Percentiles rank a stretch among this genome's conserved stretches.
Evolutionary conservation across 2,888 invertebrate species (phyloP).

Genomic region (Cerastis leucographa): DNA sequence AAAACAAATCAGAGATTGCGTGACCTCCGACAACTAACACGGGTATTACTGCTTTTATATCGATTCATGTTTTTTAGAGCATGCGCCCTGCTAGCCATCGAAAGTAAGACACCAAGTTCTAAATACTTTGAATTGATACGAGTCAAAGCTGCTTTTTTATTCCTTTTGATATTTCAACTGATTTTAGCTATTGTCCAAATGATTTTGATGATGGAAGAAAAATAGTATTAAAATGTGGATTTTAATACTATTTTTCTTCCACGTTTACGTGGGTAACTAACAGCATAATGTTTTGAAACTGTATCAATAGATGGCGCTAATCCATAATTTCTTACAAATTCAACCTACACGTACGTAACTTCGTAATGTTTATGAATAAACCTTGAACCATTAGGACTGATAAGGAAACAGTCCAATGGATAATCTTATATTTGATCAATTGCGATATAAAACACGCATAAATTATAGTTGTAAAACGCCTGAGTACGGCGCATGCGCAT

Average conservation of each 20-base stretch:
- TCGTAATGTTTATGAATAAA: conserved; percentile 23
- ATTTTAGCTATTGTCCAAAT: background rate
- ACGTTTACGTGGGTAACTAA: no score
- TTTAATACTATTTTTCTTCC: no score
- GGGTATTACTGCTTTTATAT: conserved; percentile 52
- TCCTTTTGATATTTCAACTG: background rate
- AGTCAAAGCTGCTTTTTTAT: background rate
- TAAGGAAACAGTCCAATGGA: conserved; percentile 21
- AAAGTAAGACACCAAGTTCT: conserved; percentile 3
- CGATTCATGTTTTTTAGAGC: conserved; percentile 65
- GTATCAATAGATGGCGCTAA: conserved; percentile 56
- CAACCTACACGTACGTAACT: conserved; percentile 9
- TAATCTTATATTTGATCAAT: conserved; percentile 38
- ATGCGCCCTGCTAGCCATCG: conserved; percentile 61
- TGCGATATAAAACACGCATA: background rate
- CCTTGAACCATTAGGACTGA: conserved; percentile 48
- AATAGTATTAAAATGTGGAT: no score
- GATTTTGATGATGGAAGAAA: background rate
- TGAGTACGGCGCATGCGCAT: conserved; percentile 4
- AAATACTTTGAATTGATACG: background rate
- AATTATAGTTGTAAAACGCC: background rate
- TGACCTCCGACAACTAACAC: conserved; percentile 65
- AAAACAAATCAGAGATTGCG: conserved; percentile 62
- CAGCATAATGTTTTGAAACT: conserved; percentile 6
- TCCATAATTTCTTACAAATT: conserved; percentile 7